Percentiles rank a stretch among this genome's conserved stretches.
Conservation (phyloP, 1,140 invertebrate species). For the Sipha flava region DNA sequence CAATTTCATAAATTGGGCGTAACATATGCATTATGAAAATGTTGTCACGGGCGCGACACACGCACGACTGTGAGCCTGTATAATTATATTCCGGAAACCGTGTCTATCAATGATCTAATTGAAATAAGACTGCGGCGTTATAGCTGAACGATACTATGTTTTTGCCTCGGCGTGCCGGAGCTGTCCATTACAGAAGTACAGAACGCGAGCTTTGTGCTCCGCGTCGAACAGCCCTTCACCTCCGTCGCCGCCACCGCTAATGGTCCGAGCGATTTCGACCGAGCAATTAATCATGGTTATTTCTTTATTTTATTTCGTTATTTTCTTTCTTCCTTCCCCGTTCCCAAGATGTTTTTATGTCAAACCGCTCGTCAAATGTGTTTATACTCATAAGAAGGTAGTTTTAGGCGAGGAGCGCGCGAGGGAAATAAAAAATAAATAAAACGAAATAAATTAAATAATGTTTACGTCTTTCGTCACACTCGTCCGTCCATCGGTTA, state of each 20-base stretch:
- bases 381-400: background rate
- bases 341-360: background rate
- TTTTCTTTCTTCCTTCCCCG: too few species aligned
- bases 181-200: slow-evolving; percentile 5
- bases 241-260: background rate
- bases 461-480: too few species aligned
- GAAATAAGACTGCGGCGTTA: background rate
- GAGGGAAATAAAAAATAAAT: background rate
- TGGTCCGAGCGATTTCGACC: background rate
- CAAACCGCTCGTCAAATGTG: background rate
- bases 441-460: background rate
- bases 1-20: too few species aligned
- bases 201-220: background rate
- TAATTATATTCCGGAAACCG: background rate
- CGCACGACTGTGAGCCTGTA: background rate
- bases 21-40: too few species aligned
- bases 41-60: background rate
- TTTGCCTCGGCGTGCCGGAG: background rate
- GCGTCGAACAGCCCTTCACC: too few species aligned
- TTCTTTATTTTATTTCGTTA: too few species aligned
- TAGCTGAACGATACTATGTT: background rate
- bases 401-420: background rate
- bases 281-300: background rate
- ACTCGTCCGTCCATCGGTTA: too few species aligned
- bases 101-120: background rate